Evolutionary conservation across 2,113 vertebrate species (phyloP), one percentile per base, ranked within the genome.

Genomic region (Pantherophis guttatus): DNA sequence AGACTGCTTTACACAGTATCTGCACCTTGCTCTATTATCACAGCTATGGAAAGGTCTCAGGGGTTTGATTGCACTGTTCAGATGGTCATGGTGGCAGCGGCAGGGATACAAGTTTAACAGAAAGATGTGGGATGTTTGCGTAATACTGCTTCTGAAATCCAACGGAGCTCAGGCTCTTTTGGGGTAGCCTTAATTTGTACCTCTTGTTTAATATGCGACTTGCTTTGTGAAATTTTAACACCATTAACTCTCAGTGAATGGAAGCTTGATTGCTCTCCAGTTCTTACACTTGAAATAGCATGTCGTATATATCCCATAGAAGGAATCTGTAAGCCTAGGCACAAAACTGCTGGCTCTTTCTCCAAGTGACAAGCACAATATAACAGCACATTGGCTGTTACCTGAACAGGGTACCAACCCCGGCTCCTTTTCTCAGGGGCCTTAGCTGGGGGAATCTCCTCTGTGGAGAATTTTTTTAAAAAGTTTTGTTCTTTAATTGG

Each of bases 311-410:
- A 93, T 89, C 81, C 90, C 81, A 90, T 94, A 95, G 94, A 95
- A 96, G 94, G 95, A 93, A 62, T 94, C 96, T 94, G 87, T 94
- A 94, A 95, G 93, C 95, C 92, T 92, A 94, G 62, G 5, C 89
- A 23, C 81, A 26, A 85, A 96, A 93, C 96, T 96, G 96, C 97
- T 94, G 65, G 95, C 95, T 97, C 97, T 96, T 97, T 96, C 95
- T 96, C 97, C 97, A 96, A 97, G 96, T 88, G 96, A 98, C 96
- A 98, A 98, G 98, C 98, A 98, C 98, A 98, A 97, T 97, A 96
- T 94, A 95, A 95, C 97, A 97, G 98, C 97, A 96, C 97, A 94
- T 95, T 94, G 96, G 97, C 98, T 98, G 98, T 98, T 97, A 97
- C 97, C 97, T 98, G 97, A 97, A 97, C 97, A 97, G 96, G 97